phyloP scores from a whole-genome alignment of 2,888 invertebrate genomes.

The Escarpia spicata region DNA sequence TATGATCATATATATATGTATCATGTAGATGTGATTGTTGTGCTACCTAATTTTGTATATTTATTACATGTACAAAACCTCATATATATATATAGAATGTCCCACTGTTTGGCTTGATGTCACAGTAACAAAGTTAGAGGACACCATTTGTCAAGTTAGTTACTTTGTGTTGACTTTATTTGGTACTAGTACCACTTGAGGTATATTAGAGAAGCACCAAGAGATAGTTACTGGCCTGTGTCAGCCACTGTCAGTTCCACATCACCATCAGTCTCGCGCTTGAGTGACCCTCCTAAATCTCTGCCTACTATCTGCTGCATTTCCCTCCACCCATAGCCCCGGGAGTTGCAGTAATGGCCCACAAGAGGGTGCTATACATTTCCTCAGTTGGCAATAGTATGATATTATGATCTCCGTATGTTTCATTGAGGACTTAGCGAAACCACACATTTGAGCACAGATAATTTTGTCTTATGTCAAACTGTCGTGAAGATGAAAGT shows the following conservation, averaged over 20 bases:
- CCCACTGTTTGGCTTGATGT: neutral
- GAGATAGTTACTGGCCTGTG: neutral
- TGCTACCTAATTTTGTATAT: too few species aligned
- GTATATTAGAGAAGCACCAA: neutral
- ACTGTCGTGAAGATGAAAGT: neutral
- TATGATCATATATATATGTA: too few species aligned
- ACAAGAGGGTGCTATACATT: neutral
- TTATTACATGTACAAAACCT: too few species aligned
- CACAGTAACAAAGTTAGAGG: constrained; percentile 3
- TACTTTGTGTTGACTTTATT: neutral
- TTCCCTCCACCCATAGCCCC: neutral
- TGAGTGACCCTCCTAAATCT: neutral
- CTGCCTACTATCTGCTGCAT: neutral
- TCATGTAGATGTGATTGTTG: too few species aligned
- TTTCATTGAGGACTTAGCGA: neutral
- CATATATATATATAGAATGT: neutral
- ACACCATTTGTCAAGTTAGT: neutral
- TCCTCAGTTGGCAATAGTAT: neutral
- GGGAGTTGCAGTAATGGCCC: neutral
- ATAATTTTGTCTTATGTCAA: neutral
- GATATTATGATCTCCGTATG: neutral
- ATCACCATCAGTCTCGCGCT: neutral
- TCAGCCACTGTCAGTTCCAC: neutral
- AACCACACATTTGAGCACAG: neutral
- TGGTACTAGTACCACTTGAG: neutral